These are phyloP conservation scores for Lasioglossum vierecki DNA, from an alignment of 2,888 invertebrate species.

Conservation along the genomic window DNA sequence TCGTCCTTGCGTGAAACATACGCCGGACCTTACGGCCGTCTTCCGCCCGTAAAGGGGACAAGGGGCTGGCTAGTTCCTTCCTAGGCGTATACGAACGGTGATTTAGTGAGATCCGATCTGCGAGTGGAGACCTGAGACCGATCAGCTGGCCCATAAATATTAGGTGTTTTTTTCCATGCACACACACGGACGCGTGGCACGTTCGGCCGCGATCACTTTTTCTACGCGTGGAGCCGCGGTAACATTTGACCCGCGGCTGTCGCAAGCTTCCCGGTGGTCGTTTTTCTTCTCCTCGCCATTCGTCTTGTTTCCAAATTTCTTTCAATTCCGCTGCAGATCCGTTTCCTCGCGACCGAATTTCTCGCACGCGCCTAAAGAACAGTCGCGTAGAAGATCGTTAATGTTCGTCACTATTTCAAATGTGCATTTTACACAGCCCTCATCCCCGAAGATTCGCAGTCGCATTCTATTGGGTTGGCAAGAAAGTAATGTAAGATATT, in stretches of 20 bases:
- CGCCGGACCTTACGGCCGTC: conserved; percentile 63
- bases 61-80: conserved; percentile 70
- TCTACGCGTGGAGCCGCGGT: conserved; percentile 18
- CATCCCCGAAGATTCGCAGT: too few species aligned
- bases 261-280: conserved; percentile 64
- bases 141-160: conserved; percentile 80
- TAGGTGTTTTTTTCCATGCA: conserved; percentile 66
- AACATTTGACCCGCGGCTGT: conserved; percentile 67
- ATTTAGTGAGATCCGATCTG: conserved; percentile 77
- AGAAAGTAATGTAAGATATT: too few species aligned
- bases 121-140: conserved; percentile 71
- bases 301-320: conserved; percentile 63
- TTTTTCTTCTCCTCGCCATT: conserved; percentile 72
- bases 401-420: too few species aligned
- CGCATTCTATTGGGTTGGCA: too few species aligned
- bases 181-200: conserved; percentile 24
- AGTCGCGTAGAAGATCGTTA: neutral
- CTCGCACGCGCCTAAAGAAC: neutral
- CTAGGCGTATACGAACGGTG: conserved; percentile 74
- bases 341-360: conserved; percentile 34
- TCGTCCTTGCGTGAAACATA: conserved; percentile 59
- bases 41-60: conserved; percentile 59
- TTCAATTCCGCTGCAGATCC: conserved; percentile 75
- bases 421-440: too few species aligned
- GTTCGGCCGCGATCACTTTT: conserved; percentile 26